Percentiles rank a stretch among this genome's conserved stretches.
phyloP scores from a whole-genome alignment of 2,113 vertebrate genomes.

The Apodemus speciosus region DNA sequence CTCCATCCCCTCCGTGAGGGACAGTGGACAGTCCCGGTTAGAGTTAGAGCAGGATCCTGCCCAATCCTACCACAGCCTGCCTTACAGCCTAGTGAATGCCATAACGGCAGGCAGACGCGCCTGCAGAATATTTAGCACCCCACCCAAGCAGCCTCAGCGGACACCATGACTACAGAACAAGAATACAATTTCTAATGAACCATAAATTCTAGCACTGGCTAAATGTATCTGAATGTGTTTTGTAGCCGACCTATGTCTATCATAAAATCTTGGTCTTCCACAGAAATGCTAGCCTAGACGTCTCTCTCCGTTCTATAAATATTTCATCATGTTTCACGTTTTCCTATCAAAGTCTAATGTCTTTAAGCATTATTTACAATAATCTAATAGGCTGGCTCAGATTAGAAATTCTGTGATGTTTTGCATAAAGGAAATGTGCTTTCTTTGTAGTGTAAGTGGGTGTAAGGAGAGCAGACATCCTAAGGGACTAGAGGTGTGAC shows the following conservation, averaged over 20 bases:
- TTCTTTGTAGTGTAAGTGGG: slow-evolving; percentile 11
- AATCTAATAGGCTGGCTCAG: not conserved
- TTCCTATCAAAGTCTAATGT: not conserved
- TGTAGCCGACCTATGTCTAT: not conserved
- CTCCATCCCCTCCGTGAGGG: not conserved
- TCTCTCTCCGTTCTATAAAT: not conserved
- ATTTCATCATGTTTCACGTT: slow-evolving; percentile 11
- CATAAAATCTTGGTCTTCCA: not conserved
- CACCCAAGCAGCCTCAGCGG: not conserved
- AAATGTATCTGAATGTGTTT: not conserved
- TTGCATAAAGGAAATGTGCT: not conserved
- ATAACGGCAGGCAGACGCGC: too few species aligned
- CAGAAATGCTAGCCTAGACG: not conserved
- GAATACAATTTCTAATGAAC: not conserved
- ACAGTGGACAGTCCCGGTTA: not conserved
- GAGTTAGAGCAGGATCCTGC: not conserved
- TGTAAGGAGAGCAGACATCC: not conserved
- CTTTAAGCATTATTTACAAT: not conserved
- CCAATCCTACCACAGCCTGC: not conserved
- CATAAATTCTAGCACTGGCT: not conserved
- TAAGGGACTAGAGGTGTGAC: slow-evolving; percentile 7
- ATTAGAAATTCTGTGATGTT: not conserved
- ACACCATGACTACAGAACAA: not conserved
- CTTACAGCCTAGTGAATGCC: not conserved
- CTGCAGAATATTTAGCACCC: not conserved